Evolutionary conservation across 2,113 vertebrate genomes (phyloP), one percentile per base, ranked within the genome.

Genomic region (Albula glossodonta): DNA sequence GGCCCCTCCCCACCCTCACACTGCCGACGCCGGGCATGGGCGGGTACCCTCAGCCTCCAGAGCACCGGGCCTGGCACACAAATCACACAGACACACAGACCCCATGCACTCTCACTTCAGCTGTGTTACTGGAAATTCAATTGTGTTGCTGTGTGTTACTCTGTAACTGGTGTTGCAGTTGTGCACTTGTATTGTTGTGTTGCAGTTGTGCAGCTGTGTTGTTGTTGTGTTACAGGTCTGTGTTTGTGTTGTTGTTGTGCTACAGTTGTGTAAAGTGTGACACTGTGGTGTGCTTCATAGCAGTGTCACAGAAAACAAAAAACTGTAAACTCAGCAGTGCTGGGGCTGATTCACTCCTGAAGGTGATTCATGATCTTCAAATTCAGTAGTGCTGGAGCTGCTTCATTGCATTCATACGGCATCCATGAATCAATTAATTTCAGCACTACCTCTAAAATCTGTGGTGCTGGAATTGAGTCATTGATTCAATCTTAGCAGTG

Each of bases 401-500:
- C 12, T 60, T 15, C 57, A 60, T 9, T 60, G 11, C 98, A 98
- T 99, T 41, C 31, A 41, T 41, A 41, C 31, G 31, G 31, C 31
- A 41, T 41, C 31, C 31, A 41, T 41, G 31, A 41, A 41, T 41
- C 31, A 41, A 41, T 12, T 66, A 66, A 66, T 0, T 19, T 66
- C 17, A 66, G 60, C 60, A 66, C 15, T 66, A 19, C 60, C 19
- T 5, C 22, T 66, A 66, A 66, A 66, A 15, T 66, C 15, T 19
- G 60, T 19, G 22, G 60, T 66, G 60, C 60, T 56, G 57, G 49
- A 66, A 22, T 31, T 31, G 87, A 13, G 60, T 2, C 11, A 49
- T 95, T 96, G 99, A 98, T 99, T 99, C 99, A 95, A 98, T 97
- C 95, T 99, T 19, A 66, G 60, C 13, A 66, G 60, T 66, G 60